phyloP scores from a whole-genome alignment of 2,797 vertebrate species.

The Cyprinella venusta region DNA sequence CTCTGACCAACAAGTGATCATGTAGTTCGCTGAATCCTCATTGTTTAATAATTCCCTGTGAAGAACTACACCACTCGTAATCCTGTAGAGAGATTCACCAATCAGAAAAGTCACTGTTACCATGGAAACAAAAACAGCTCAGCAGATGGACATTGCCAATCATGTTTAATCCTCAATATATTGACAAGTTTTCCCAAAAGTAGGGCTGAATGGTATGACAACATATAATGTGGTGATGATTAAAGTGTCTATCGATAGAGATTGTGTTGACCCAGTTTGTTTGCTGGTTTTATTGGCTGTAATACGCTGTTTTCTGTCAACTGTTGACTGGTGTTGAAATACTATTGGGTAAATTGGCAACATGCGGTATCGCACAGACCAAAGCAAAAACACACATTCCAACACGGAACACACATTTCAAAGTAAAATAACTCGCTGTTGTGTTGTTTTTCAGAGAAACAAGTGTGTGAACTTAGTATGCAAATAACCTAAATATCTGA shows the following conservation, averaged over 20 bases:
- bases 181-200: background rate
- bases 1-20: background rate
- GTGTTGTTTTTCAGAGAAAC: too few species aligned
- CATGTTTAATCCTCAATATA: background rate
- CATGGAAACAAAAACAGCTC: constrained; percentile 8
- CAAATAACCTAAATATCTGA: too few species aligned
- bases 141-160: background rate
- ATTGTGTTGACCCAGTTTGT: background rate
- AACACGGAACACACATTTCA: too few species aligned
- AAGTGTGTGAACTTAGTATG: too few species aligned
- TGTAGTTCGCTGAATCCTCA: background rate
- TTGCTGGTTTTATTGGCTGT: too few species aligned
- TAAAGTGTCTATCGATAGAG: background rate
- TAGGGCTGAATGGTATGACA: background rate
- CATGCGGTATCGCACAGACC: too few species aligned
- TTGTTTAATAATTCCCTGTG: background rate
- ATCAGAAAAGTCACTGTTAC: background rate
- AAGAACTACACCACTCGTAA: background rate
- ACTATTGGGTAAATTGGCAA: too few species aligned
- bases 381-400: too few species aligned
- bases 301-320: too few species aligned
- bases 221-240: background rate
- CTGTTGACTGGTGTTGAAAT: too few species aligned
- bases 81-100: background rate
- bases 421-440: too few species aligned